Percentiles rank a stretch among this genome's conserved stretches.
Evolutionary conservation across 2,888 invertebrate species (phyloP).

Genomic region (Hecatera dysodea): DNA sequence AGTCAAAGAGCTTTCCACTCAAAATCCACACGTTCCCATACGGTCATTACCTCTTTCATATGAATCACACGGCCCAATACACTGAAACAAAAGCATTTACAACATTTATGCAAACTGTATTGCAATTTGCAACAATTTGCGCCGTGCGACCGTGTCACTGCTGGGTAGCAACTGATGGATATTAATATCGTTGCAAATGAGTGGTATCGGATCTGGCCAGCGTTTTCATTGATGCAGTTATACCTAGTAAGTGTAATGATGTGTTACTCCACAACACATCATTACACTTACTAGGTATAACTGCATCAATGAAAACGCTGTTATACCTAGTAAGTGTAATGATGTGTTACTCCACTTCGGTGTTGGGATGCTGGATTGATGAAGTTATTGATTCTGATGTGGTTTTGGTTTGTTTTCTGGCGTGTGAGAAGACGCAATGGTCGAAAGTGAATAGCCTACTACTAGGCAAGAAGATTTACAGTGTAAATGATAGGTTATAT

Average conservation of each 20-base stretch:
- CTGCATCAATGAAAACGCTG: conserved; percentile 49
- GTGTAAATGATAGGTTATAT: no score
- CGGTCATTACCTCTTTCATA: neutral
- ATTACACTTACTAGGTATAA: conserved; percentile 13
- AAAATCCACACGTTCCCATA: neutral
- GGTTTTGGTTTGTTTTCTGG: neutral
- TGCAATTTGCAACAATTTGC: conserved; percentile 48
- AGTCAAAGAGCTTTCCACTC: neutral
- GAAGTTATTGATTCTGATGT: neutral
- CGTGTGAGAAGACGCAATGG: neutral
- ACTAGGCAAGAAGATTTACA: no score
- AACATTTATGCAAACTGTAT: conserved; percentile 23
- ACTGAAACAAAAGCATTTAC: conserved; percentile 18
- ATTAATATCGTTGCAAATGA: conserved; percentile 60
- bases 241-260: conserved; percentile 8
- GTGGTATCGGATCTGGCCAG: conserved; percentile 50
- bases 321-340: conserved; percentile 13
- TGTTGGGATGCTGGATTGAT: neutral
- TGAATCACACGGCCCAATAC: neutral
- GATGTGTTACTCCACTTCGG: conserved; percentile 3
- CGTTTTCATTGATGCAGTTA: conserved; percentile 48
- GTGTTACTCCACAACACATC: no score
- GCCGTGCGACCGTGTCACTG: conserved; percentile 26
- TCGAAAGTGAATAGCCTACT: neutral
- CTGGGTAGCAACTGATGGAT: conserved; percentile 36